These are phyloP conservation scores for Antheraea mylitta DNA, from an alignment of 1,140 invertebrate species.

Conservation along the genomic window DNA sequence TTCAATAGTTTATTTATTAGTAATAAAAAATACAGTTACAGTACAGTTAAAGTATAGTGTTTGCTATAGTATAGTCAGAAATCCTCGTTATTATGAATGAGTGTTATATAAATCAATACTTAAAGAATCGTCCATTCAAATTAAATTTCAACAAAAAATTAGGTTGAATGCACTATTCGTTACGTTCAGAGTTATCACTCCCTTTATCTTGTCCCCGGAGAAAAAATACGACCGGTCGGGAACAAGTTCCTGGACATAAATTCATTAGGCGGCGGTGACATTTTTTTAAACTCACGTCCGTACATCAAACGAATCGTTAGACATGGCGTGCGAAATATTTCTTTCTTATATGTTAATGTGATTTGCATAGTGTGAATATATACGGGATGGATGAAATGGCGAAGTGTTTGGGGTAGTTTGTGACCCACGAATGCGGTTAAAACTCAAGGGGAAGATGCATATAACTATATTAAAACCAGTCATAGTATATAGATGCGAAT, in stretches of 20 bases:
- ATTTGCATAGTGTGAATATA: too few species aligned
- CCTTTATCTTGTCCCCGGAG: slow-evolving; percentile 55
- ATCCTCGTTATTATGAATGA: too few species aligned
- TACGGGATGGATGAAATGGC: too few species aligned
- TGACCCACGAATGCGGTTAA: too few species aligned
- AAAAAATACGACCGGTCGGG: slow-evolving; percentile 50
- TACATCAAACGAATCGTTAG: slow-evolving; percentile 10
- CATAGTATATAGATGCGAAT: too few species aligned
- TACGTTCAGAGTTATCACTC: slow-evolving; percentile 52
- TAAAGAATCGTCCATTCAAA: not conserved
- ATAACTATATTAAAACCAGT: too few species aligned
- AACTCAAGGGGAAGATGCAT: too few species aligned
- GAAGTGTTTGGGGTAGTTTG: too few species aligned
- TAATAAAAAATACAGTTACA: too few species aligned
- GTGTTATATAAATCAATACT: not conserved
- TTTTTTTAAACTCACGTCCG: slow-evolving; percentile 61
- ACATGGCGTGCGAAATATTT: not conserved
- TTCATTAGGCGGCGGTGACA: slow-evolving; percentile 69
- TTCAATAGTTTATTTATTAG: too few species aligned
- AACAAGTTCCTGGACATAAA: slow-evolving; percentile 74
- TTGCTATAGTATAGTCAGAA: too few species aligned
- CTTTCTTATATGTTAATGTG: not conserved
- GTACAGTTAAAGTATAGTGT: too few species aligned
- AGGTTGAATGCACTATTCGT: slow-evolving; percentile 29
- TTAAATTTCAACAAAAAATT: not conserved